These are phyloP conservation scores for Odontomachus brunneus DNA, from an alignment of 1,140 invertebrate species.

Conservation along the genomic window DNA sequence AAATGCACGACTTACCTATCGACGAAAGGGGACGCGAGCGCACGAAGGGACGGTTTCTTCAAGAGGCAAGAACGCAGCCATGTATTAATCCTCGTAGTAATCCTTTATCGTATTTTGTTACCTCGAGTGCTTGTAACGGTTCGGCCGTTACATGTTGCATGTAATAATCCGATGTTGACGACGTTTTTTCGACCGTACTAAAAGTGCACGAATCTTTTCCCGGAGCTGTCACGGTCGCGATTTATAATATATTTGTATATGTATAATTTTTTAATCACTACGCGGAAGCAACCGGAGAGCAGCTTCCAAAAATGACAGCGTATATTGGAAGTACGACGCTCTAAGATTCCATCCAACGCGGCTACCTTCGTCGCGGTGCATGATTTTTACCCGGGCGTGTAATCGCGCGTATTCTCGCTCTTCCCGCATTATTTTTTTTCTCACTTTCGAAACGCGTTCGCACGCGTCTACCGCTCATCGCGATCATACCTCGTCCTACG, in stretches of 20 bases:
- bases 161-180: conserved; percentile 6
- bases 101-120: neutral
- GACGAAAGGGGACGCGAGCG: neutral
- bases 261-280: conserved; percentile 39
- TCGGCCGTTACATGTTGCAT: neutral
- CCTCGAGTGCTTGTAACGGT: conserved; percentile 2
- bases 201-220: conserved; percentile 1
- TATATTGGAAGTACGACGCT: conserved; percentile 6
- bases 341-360: conserved; percentile 5
- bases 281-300: neutral
- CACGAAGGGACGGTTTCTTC: conserved; percentile 21
- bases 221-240: neutral
- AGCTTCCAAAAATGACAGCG: conserved; percentile 24
- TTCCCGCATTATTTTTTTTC: neutral
- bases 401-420: conserved; percentile 12
- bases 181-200: neutral
- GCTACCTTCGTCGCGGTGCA: conserved; percentile 2
- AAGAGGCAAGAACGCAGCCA: conserved; percentile 12
- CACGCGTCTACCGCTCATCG: neutral
- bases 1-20: conserved; percentile 27
- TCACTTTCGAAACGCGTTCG: neutral
- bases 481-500: neutral
- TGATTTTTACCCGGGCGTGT: neutral
- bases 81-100: neutral
- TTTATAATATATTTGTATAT: conserved; percentile 28